phyloP scores from a whole-genome alignment of 2,797 vertebrate species.

The Crocodylus rhombifer region DNA sequence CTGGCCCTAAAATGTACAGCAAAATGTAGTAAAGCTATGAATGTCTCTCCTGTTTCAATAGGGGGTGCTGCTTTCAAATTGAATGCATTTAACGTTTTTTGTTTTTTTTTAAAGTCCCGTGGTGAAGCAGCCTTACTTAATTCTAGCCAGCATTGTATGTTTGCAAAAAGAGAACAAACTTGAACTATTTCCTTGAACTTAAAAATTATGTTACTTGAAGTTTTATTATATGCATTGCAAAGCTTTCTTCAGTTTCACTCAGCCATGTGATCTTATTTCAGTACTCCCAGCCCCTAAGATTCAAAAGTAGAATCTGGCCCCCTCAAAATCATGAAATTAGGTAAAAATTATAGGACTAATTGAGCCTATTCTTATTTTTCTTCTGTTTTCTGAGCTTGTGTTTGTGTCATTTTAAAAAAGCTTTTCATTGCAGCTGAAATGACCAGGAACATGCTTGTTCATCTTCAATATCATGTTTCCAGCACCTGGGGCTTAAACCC shows the following conservation, averaged over 20 bases:
- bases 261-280: background rate
- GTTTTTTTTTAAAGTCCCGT: background rate
- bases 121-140: too few relatives aligned
- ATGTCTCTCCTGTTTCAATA: too few relatives aligned
- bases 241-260: background rate
- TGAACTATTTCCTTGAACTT: background rate
- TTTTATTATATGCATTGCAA: background rate
- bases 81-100: background rate
- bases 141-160: too few relatives aligned
- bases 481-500: background rate
- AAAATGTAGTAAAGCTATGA: too few relatives aligned
- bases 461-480: background rate
- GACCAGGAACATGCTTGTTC: background rate
- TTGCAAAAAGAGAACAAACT: background rate
- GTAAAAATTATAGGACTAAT: background rate
- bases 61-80: background rate
- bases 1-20: too few relatives aligned
- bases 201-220: background rate
- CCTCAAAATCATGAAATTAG: background rate
- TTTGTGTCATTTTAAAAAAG: background rate
- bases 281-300: background rate
- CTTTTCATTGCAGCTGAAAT: background rate
- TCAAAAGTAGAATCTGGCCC: background rate
- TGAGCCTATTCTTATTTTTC: background rate
- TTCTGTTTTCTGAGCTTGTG: background rate